Percentiles rank a stretch among this genome's conserved stretches.
These are phyloP conservation scores for Hemistola chrysoprasaria DNA, from an alignment of 2,888 invertebrate genomes.

Conservation along the genomic window DNA sequence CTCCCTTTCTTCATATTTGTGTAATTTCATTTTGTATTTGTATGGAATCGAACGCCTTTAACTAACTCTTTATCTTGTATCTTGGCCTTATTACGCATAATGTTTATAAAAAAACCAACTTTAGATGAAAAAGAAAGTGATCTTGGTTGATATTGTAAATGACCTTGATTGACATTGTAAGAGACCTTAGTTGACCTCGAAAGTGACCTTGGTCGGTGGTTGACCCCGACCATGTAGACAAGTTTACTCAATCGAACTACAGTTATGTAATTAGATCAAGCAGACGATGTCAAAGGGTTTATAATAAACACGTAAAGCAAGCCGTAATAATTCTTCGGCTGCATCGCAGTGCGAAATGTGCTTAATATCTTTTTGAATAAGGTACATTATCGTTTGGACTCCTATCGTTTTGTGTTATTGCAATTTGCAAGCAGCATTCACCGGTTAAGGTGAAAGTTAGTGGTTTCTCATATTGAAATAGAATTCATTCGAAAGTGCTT, in stretches of 20 bases:
- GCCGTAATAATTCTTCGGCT: slow-evolving; percentile 63
- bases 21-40: too few species aligned
- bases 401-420: slow-evolving; percentile 50
- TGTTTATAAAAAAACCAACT: too few species aligned
- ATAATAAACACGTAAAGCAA: slow-evolving; percentile 69
- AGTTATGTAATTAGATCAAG: slow-evolving; percentile 41
- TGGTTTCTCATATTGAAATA: slow-evolving; percentile 39
- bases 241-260: slow-evolving; percentile 51
- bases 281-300: slow-evolving; percentile 50
- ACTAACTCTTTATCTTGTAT: too few species aligned
- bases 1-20: too few species aligned
- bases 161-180: too few species aligned
- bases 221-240: slow-evolving; percentile 1
- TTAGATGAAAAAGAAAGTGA: too few species aligned
- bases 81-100: too few species aligned
- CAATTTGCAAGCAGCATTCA: slow-evolving; percentile 70
- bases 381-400: slow-evolving; percentile 32
- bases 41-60: too few species aligned
- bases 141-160: too few species aligned
- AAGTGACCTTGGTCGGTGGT: too few species aligned
- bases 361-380: slow-evolving; percentile 42
- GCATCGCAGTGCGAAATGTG: slow-evolving; percentile 67
- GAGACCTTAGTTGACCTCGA: too few species aligned
- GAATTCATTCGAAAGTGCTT: slow-evolving; percentile 54
- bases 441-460: slow-evolving; percentile 69